These are phyloP conservation scores for Gymnosoma rotundatum DNA, from an alignment of 2,888 invertebrate species.

Conservation along the genomic window DNA sequence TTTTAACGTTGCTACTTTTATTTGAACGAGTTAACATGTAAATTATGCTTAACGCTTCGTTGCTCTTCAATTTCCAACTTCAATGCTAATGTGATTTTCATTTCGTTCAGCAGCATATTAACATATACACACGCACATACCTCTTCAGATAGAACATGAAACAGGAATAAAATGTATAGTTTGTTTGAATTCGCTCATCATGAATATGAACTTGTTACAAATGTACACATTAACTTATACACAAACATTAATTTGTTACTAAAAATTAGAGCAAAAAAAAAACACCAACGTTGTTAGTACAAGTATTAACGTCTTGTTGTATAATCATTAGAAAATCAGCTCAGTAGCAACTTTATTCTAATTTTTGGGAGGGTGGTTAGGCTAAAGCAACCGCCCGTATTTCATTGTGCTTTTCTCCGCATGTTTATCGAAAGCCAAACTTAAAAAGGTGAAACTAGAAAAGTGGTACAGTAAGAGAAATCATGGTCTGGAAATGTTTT, in stretches of 20 bases:
- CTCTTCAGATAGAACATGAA: constrained; percentile 21
- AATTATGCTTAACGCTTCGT: constrained; percentile 70
- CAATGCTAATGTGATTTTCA: constrained; percentile 69
- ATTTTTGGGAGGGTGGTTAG: constrained; percentile 1
- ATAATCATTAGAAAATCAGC: constrained; percentile 69
- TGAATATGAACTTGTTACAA: constrained; percentile 45
- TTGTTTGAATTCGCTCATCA: constrained; percentile 29
- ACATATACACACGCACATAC: background rate
- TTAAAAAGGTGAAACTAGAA: background rate
- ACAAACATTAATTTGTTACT: constrained; percentile 39
- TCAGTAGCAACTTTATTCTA: constrained; percentile 57
- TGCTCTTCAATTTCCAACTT: constrained; percentile 70
- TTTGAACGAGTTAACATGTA: constrained; percentile 70
- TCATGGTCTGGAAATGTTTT: constrained; percentile 37
- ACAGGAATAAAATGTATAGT: constrained; percentile 35
- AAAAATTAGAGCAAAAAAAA: constrained; percentile 41
- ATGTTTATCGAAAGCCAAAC: constrained; percentile 19
- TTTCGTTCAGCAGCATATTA: constrained; percentile 22
- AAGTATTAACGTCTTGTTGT: constrained; percentile 68
- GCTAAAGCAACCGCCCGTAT: background rate
- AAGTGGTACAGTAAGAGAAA: background rate
- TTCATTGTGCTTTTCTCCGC: background rate
- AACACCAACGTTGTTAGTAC: constrained; percentile 47
- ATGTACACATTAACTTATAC: background rate
- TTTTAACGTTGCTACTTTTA: constrained; percentile 69